These are phyloP conservation scores for Acanthaster planci DNA, from an alignment of 35 echinoderm and acorn worm genomes.

Conservation along the genomic window DNA sequence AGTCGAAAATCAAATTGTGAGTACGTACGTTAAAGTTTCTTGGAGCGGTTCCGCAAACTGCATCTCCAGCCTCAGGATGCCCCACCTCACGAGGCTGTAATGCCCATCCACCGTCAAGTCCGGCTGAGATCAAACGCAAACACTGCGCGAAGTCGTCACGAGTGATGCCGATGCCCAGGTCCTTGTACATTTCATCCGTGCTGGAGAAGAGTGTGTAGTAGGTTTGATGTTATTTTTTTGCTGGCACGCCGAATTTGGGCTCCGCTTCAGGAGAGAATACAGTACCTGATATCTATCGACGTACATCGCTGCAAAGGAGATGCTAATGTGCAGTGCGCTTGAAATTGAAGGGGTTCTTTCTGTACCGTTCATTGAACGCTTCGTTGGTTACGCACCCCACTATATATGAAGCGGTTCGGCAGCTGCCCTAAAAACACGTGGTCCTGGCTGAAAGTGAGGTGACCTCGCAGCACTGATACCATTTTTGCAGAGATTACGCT, in stretches of 20 bases:
- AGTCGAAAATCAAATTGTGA: slow-evolving; percentile 53
- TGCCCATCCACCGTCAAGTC: slow-evolving; percentile 47
- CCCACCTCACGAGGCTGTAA: slow-evolving; percentile 34
- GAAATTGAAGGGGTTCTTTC: slow-evolving; percentile 60
- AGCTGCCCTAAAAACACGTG: slow-evolving; percentile 66
- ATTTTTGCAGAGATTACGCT: slow-evolving; percentile 64
- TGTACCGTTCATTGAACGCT: slow-evolving; percentile 42
- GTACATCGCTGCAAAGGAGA: slow-evolving; percentile 8
- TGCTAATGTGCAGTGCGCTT: slow-evolving; percentile 43
- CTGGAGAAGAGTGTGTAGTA: slow-evolving; percentile 60
- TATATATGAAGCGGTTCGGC: slow-evolving; percentile 49
- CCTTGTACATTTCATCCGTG: slow-evolving; percentile 42
- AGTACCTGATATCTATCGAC: slow-evolving; percentile 24
- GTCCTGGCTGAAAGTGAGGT: slow-evolving; percentile 57
- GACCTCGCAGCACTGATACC: slow-evolving; percentile 56
- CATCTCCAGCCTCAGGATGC: slow-evolving; percentile 50
- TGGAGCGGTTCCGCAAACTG: slow-evolving; percentile 40
- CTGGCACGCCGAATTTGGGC: neutral
- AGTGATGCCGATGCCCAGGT: slow-evolving; percentile 53
- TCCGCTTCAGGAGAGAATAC: slow-evolving; percentile 7
- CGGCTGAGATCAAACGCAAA: slow-evolving; percentile 55
- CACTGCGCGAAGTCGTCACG: slow-evolving; percentile 54
- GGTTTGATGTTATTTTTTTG: neutral
- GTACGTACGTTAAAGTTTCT: slow-evolving; percentile 21
- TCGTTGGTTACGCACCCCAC: slow-evolving; percentile 55